Percentiles rank a stretch among this genome's conserved stretches.
phyloP scores from a whole-genome alignment of 2,888 invertebrate genomes.

The Laothoe populi region DNA sequence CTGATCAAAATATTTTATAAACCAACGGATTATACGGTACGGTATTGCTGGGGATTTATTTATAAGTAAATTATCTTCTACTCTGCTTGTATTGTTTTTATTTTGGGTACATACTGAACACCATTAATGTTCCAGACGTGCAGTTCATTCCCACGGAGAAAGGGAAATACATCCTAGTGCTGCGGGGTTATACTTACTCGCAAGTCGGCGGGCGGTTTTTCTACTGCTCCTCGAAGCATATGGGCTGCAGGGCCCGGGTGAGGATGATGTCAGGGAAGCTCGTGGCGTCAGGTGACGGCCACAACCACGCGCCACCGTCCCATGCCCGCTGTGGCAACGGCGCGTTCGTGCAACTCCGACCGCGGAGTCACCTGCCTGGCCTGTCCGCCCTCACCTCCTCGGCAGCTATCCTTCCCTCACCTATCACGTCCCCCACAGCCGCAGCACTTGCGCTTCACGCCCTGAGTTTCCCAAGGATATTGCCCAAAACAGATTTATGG shows the following conservation, averaged over 20 bases:
- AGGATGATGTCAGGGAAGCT: conserved; percentile 69
- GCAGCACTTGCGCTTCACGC: conserved; percentile 69
- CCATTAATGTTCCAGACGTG: conserved; percentile 65
- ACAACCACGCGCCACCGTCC: conserved; percentile 77
- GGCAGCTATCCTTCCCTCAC: conserved; percentile 57
- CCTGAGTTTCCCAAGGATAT: conserved; percentile 70
- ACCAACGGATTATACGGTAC: too few relatives aligned
- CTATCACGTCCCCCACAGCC: conserved; percentile 60
- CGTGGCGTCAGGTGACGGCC: conserved; percentile 71
- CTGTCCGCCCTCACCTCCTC: conserved; percentile 42
- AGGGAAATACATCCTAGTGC: conserved; percentile 77
- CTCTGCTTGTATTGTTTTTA: not conserved
- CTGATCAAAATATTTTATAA: too few relatives aligned
- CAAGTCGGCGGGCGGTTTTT: conserved; percentile 81
- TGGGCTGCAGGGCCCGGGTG: conserved; percentile 76
- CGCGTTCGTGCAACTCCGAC: conserved; percentile 76
- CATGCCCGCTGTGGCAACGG: conserved; percentile 81
- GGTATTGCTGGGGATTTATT: not conserved
- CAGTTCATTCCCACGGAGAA: conserved; percentile 82
- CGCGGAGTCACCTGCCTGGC: conserved; percentile 49
- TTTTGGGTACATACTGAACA: conserved; percentile 39
- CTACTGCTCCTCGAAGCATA: conserved; percentile 80
- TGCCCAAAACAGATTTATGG: conserved; percentile 78
- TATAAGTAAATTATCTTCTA: not conserved
- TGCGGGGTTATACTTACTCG: conserved; percentile 77